These are phyloP conservation scores for Hirudinaria manillensis DNA, from an alignment of 2,888 invertebrate genomes.

Conservation along the genomic window DNA sequence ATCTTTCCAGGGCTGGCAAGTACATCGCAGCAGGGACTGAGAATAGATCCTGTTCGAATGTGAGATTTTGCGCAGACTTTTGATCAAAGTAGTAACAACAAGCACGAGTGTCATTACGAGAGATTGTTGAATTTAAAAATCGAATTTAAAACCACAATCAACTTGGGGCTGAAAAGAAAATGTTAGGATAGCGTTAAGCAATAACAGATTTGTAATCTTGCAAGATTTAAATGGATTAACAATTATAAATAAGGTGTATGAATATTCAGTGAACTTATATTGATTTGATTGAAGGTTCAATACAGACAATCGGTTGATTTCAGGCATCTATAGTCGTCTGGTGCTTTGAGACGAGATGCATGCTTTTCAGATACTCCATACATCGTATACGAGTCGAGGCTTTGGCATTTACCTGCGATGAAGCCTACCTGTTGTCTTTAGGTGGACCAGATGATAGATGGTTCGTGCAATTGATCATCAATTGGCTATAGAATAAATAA, in stretches of 20 bases:
- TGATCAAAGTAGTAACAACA: too few species aligned
- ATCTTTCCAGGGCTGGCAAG: constrained; percentile 65
- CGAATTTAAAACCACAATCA: background rate
- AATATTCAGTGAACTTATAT: too few species aligned
- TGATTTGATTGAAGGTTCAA: too few species aligned
- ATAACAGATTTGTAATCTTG: too few species aligned
- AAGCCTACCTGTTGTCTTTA: constrained; percentile 73
- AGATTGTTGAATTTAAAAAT: background rate
- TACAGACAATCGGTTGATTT: too few species aligned
- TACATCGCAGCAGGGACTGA: constrained; percentile 71
- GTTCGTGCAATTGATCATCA: constrained; percentile 40
- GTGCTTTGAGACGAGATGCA: constrained; percentile 67
- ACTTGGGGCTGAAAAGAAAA: background rate
- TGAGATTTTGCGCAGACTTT: too few species aligned
- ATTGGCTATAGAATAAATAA: background rate
- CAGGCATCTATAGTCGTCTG: constrained; percentile 67
- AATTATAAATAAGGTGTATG: too few species aligned
- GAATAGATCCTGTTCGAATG: background rate
- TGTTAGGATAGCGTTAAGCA: too few species aligned
- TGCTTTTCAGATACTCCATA: constrained; percentile 68
- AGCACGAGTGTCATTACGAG: background rate
- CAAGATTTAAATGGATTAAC: too few species aligned
- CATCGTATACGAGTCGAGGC: constrained; percentile 84
- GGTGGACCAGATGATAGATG: constrained; percentile 82
- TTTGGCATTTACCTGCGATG: constrained; percentile 72